phyloP scores from a whole-genome alignment of 2,113 vertebrate species.

The Phalacrocorax brasilianus region DNA sequence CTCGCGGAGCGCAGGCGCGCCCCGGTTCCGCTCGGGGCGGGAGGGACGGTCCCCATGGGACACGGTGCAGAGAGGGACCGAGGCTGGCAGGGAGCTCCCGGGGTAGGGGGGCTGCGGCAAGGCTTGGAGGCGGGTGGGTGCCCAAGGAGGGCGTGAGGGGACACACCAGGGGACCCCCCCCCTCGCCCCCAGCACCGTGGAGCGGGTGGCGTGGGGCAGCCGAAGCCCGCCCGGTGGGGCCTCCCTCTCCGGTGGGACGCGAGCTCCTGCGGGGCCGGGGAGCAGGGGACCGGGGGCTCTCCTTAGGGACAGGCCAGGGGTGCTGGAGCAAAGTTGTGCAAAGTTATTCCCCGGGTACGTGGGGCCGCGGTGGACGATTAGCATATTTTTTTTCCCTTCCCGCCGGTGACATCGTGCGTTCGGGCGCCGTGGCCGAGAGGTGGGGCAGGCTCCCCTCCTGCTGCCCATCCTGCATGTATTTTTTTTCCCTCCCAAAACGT shows the following conservation, averaged over 20 bases:
- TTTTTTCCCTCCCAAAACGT: conserved; percentile 17
- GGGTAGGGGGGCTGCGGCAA: background rate
- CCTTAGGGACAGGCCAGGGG: background rate
- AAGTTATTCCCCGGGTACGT: conserved; percentile 28
- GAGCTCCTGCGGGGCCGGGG: background rate
- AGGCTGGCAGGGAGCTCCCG: background rate
- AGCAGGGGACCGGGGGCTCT: background rate
- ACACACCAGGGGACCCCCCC: background rate
- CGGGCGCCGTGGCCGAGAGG: background rate
- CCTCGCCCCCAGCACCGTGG: background rate
- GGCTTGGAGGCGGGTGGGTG: background rate
- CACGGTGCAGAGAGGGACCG: background rate
- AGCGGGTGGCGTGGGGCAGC: background rate
- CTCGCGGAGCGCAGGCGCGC: background rate
- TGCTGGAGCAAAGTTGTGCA: background rate
- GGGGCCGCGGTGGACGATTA: background rate
- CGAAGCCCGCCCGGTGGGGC: background rate
- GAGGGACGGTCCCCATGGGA: background rate
- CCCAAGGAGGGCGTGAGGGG: background rate
- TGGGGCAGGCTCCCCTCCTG: conserved; percentile 28
- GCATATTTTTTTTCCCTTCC: background rate
- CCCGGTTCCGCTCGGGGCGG: background rate
- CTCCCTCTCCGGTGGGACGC: background rate
- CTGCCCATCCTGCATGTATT: background rate
- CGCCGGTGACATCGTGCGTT: background rate